Base-by-base conservation (phyloP, 2,797 vertebrate species). In the Myoxocephalus aenaeus region DNA sequence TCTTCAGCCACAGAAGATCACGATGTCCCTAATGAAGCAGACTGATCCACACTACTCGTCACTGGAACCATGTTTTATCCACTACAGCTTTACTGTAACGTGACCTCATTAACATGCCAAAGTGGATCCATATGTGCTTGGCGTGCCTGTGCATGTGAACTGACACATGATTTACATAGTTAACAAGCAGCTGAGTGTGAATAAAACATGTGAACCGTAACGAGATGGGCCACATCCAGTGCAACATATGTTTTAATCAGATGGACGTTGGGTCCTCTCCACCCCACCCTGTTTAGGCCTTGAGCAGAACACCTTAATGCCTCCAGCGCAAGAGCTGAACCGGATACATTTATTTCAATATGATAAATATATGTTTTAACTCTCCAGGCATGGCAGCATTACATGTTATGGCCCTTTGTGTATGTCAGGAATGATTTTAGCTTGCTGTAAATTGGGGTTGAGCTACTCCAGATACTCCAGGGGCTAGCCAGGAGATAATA, bases 51-150 rank as follows among this genome's bases (percentile, higher is more conserved):
- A 29, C 25, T 32, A 25, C 46, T 9, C 18, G 40, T 79, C 22
- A 32, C 42, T 42, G 7, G 72, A 61, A 58, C 29, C 22, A 10
- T 12, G 14, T 72, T 81, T 86, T 57, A 81, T 54, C 53, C 22
- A 48, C 56, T 50, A 25, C 20, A 51, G 64, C 61, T 79, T 73
- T 48, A 80, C 73, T 86, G 70, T 75, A 53, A 85, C 56, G 34
- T 89, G 89, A 93, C 91, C 92, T 91, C 89, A 91, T 94, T 95
- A 91, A 63, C 80, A 90, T 89, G 77, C 81, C 70, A 78, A 93
- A 93, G 85, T 86, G 78, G 75, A 85, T 91, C 84, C 91, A 93
- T 93, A 91, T 94, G 93, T 77, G 85, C 71, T 46, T 61, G 57
- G 65, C 64, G 73, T 90, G 86, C 68, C 78, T 77, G 79, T 48